Conservation (phyloP, 2,888 invertebrate genomes). For the Sabatieria punctata region DNA sequence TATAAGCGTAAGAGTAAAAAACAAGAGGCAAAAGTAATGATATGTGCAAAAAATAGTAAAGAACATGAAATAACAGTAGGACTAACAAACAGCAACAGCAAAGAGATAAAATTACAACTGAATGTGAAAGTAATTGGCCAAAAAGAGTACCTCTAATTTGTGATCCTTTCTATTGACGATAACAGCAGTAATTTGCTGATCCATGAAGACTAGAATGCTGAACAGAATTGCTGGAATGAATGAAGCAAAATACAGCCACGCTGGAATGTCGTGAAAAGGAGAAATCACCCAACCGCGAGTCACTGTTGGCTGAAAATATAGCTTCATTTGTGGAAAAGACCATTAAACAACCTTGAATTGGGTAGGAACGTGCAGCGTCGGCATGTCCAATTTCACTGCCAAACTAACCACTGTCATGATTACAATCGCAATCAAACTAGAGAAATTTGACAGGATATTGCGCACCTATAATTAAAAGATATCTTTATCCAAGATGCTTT, state of each 20-base stretch:
- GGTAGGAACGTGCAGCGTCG: constrained; percentile 22
- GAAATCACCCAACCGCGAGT: constrained; percentile 38
- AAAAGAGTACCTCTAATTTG: constrained; percentile 30
- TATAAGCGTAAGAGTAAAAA: too few species aligned
- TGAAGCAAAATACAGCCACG: constrained; percentile 28
- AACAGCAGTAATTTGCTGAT: constrained; percentile 36
- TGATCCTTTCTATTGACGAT: constrained; percentile 36
- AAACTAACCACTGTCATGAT: constrained; percentile 30
- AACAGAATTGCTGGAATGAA: constrained; percentile 32
- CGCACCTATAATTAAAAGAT: constrained; percentile 31
- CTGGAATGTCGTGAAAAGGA: constrained; percentile 18
- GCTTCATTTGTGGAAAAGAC: neutral
- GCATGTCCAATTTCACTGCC: constrained; percentile 31
- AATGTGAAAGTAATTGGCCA: too few species aligned
- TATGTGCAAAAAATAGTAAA: too few species aligned
- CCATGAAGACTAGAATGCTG: constrained; percentile 35
- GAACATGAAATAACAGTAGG: too few species aligned
- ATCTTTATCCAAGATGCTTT: neutral
- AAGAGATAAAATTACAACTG: too few species aligned
- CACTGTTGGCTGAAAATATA: constrained; percentile 5
- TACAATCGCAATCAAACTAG: constrained; percentile 37
- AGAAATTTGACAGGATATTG: constrained; percentile 36
- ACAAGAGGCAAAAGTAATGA: too few species aligned
- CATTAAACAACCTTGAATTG: neutral
- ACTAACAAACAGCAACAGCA: too few species aligned